Percentiles rank a stretch among this genome's conserved stretches.
phyloP scores from a whole-genome alignment of 64 coral and sea anemone species.

The Astreopora myriophthalma region DNA sequence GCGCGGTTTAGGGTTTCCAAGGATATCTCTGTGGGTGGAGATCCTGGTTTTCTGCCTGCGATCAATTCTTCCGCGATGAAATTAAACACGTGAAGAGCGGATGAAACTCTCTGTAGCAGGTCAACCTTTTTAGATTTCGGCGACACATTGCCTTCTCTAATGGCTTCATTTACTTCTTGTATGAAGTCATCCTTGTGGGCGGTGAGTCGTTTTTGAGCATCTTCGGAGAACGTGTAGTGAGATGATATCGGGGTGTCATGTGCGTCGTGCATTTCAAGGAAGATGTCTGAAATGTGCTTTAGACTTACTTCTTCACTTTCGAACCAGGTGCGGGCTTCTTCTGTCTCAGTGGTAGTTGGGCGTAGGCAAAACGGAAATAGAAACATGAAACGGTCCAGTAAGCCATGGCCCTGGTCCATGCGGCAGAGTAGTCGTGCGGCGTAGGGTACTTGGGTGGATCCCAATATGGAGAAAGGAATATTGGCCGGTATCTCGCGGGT shows the following conservation, averaged over 20 bases:
- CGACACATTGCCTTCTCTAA: not conserved
- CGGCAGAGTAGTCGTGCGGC: constrained; percentile 40
- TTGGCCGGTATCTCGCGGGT: constrained; percentile 51
- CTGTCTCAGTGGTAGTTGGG: constrained; percentile 14
- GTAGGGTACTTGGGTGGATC: constrained; percentile 58
- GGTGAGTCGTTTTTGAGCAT: not conserved
- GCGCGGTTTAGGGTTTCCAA: not conserved
- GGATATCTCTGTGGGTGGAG: not conserved
- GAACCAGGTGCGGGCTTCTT: not conserved
- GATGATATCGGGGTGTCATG: not conserved
- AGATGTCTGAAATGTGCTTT: not conserved
- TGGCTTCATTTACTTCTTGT: not conserved
- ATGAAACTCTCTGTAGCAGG: not conserved
- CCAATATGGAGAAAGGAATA: constrained; percentile 53
- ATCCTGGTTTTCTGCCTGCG: not conserved
- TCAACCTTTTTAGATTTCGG: not conserved
- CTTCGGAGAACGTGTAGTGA: not conserved
- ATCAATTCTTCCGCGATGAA: not conserved
- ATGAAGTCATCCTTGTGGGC: not conserved
- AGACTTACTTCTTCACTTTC: not conserved
- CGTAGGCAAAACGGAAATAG: constrained; percentile 41
- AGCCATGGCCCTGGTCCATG: constrained; percentile 65
- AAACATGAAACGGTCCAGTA: constrained; percentile 63
- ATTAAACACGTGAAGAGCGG: not conserved
- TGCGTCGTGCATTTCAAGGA: not conserved